Evolutionary conservation across 2,797 vertebrate species (phyloP).

Genomic region (Acanthornis magna): DNA sequence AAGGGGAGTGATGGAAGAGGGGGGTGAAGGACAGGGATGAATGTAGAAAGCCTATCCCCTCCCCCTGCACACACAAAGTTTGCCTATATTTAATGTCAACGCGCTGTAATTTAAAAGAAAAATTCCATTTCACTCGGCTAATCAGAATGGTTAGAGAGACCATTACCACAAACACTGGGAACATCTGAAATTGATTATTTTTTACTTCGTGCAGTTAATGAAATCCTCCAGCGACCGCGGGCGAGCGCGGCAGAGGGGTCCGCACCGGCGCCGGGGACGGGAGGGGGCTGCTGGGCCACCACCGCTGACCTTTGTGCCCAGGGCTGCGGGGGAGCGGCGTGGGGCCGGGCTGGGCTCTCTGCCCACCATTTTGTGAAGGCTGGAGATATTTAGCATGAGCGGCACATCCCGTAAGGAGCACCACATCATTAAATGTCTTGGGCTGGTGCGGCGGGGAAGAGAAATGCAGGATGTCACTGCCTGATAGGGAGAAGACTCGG

Average conservation of each 20-base stretch:
- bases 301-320: neutral
- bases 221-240: constrained; percentile 62
- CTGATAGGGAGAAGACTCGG: constrained; percentile 72
- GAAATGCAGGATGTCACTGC: constrained; percentile 75
- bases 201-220: constrained; percentile 72
- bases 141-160: constrained; percentile 75
- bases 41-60: neutral
- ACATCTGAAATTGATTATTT: constrained; percentile 77
- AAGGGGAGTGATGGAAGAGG: neutral
- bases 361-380: constrained; percentile 70
- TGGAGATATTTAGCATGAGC: constrained; percentile 68
- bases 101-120: constrained; percentile 72
- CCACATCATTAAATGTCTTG: constrained; percentile 77
- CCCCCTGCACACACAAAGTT: constrained; percentile 20
- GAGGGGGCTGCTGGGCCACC: neutral
- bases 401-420: constrained; percentile 69
- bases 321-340: accelerated
- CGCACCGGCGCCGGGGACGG: neutral
- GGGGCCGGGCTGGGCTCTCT: neutral
- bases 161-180: constrained; percentile 74
- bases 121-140: constrained; percentile 73
- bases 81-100: constrained; percentile 68
- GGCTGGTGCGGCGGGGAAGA: constrained; percentile 69
- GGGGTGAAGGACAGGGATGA: neutral
- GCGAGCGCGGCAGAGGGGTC: neutral